These are phyloP conservation scores for Dromius quadrimaculatus DNA, from an alignment of 2,888 invertebrate species.

Conservation along the genomic window DNA sequence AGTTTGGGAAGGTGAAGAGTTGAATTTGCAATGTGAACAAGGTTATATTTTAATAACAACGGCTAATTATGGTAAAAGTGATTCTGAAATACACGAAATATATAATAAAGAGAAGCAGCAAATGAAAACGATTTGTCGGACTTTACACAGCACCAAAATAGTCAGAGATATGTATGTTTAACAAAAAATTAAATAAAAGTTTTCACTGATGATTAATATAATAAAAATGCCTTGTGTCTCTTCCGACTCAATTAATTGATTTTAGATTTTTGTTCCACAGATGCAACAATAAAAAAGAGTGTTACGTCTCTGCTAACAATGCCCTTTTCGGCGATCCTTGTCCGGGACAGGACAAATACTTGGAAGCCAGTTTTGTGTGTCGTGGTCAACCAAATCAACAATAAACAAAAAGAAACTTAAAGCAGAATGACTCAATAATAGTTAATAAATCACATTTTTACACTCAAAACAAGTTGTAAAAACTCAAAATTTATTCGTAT, in stretches of 20 bases:
- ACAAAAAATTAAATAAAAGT: too few relatives aligned
- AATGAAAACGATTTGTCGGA: not conserved
- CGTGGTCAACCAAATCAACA: slow-evolving; percentile 1
- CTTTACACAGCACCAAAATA: not conserved
- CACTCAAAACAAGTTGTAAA: not conserved
- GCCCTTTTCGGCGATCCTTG: slow-evolving; percentile 5
- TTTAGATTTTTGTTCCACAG: too few relatives aligned
- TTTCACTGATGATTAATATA: too few relatives aligned
- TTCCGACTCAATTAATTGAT: too few relatives aligned
- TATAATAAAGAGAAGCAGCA: not conserved
- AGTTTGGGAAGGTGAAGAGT: slow-evolving; percentile 3
- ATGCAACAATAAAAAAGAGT: slow-evolving; percentile 4
- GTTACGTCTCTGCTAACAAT: not conserved
- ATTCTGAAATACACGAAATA: not conserved
- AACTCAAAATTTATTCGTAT: too few relatives aligned
- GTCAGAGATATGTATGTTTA: not conserved
- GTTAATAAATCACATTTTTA: not conserved
- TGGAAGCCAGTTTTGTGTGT: slow-evolving; percentile 15
- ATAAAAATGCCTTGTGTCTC: too few relatives aligned
- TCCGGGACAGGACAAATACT: slow-evolving; percentile 3
- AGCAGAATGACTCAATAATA: not conserved
- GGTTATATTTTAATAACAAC: slow-evolving; percentile 4
- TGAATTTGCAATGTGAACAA: not conserved
- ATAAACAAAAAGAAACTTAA: too few relatives aligned
- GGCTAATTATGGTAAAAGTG: not conserved